Evolutionary conservation across 1,140 invertebrate species (phyloP).

Genomic region (Drosophila parabipectinata): DNA sequence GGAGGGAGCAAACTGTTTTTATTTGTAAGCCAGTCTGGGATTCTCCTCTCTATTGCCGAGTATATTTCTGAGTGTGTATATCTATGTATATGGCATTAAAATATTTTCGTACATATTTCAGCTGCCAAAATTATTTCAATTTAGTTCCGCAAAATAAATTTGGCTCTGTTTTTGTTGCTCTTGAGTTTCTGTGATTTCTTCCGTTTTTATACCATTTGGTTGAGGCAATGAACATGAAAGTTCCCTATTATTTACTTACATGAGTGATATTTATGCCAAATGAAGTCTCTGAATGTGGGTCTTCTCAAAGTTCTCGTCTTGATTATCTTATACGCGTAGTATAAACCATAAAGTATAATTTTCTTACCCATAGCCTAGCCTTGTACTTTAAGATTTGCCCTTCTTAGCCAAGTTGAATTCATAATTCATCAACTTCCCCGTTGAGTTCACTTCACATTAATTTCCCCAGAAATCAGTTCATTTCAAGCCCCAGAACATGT

Average conservation of each 20-base stretch:
- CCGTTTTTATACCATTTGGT: conserved; percentile 31
- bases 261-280: conserved; percentile 29
- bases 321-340: too few relatives aligned
- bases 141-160: conserved; percentile 83
- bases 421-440: background rate
- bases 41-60: conserved; percentile 18
- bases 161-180: conserved; percentile 33
- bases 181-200: conserved; percentile 24
- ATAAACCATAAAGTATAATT: too few relatives aligned
- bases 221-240: conserved; percentile 62
- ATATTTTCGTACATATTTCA: conserved; percentile 75
- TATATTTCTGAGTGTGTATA: conserved; percentile 15
- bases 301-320: background rate
- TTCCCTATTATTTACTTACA: conserved; percentile 60
- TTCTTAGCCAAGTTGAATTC: conserved; percentile 2
- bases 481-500: conserved; percentile 21
- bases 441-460: conserved; percentile 42
- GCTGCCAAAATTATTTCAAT: conserved; percentile 82
- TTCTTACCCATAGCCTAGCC: too few relatives aligned
- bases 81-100: conserved; percentile 62
- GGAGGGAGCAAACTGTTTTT: conserved; percentile 46
- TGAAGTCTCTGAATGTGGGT: conserved; percentile 12
- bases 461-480: conserved; percentile 42
- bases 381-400: background rate
- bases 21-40: conserved; percentile 55